These are phyloP conservation scores for Scelioninae gen. 1 DNA, from an alignment of 2,888 invertebrate genomes.

Conservation along the genomic window DNA sequence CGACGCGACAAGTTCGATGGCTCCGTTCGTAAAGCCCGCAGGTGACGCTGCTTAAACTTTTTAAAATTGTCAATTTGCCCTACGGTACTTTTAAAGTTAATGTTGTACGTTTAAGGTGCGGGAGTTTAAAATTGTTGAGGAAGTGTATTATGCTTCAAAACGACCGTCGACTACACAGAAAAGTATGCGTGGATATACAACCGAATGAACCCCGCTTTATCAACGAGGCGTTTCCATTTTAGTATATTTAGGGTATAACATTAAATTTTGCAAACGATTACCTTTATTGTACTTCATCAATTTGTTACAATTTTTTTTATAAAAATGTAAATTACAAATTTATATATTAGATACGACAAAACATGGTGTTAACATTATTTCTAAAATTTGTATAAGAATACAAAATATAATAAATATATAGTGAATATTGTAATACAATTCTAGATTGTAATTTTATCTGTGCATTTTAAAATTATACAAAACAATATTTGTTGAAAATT, in stretches of 20 bases:
- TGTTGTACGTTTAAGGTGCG: constrained; percentile 53
- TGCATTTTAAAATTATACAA: too few relatives aligned
- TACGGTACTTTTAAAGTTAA: constrained; percentile 62
- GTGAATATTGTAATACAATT: too few relatives aligned
- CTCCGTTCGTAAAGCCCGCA: constrained; percentile 57
- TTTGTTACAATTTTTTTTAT: neutral
- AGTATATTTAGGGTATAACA: neutral
- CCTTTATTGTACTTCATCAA: neutral
- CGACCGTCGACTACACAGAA: constrained; percentile 42
- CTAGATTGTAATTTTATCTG: too few relatives aligned
- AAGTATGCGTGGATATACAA: constrained; percentile 47
- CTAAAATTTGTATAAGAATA: too few relatives aligned
- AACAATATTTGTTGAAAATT: too few relatives aligned
- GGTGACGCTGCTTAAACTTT: constrained; percentile 68
- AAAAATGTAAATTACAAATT: neutral
- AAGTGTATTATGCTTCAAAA: constrained; percentile 62
- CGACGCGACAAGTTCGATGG: constrained; percentile 69
- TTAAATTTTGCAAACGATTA: constrained; percentile 4
- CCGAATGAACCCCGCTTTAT: constrained; percentile 35
- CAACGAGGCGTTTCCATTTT: constrained; percentile 26
- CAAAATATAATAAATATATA: too few relatives aligned
- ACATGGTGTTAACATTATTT: too few relatives aligned
- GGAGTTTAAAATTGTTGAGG: constrained; percentile 61
- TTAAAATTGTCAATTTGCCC: constrained; percentile 70
- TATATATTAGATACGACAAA: too few relatives aligned